Conservation (phyloP, 2,113 vertebrate genomes). For the Eublepharis macularius region DNA sequence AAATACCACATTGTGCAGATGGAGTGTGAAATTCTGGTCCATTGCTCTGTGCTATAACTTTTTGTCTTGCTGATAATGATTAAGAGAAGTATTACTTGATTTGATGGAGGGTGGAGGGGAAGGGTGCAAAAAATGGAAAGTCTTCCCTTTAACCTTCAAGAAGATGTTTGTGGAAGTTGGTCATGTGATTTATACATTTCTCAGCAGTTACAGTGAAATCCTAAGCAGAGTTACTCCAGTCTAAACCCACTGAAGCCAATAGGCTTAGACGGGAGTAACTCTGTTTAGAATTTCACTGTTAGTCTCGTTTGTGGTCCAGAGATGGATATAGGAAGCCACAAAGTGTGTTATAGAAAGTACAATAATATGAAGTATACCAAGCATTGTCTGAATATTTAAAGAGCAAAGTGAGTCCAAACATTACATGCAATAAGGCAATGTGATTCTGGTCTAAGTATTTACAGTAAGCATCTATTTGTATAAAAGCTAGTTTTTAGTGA, state of each 20-base stretch:
- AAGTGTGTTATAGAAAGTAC: constrained; percentile 57
- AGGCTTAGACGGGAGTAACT: no score
- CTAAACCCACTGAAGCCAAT: no score
- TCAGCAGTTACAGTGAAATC: no score
- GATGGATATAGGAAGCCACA: constrained; percentile 59
- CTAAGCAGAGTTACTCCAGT: no score
- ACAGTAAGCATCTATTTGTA: background rate
- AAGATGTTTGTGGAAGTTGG: constrained; percentile 29
- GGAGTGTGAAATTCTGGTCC: constrained; percentile 77
- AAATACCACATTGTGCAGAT: constrained; percentile 76
- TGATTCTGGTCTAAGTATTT: constrained; percentile 30
- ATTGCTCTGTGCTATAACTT: constrained; percentile 68
- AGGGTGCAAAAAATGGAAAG: constrained; percentile 49
- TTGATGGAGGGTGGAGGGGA: constrained; percentile 59
- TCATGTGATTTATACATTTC: constrained; percentile 25
- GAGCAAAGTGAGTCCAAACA: constrained; percentile 60
- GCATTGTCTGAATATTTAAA: constrained; percentile 74
- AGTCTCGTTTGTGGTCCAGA: constrained; percentile 60
- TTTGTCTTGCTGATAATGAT: constrained; percentile 75
- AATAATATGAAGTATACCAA: constrained; percentile 63
- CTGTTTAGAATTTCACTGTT: no score
- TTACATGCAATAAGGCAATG: constrained; percentile 57
- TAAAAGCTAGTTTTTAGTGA: background rate
- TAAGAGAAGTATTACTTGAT: constrained; percentile 69
- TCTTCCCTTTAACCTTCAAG: constrained; percentile 67